These are phyloP conservation scores for Mercenaria mercenaria DNA, from an alignment of 1,140 invertebrate genomes.

Conservation along the genomic window DNA sequence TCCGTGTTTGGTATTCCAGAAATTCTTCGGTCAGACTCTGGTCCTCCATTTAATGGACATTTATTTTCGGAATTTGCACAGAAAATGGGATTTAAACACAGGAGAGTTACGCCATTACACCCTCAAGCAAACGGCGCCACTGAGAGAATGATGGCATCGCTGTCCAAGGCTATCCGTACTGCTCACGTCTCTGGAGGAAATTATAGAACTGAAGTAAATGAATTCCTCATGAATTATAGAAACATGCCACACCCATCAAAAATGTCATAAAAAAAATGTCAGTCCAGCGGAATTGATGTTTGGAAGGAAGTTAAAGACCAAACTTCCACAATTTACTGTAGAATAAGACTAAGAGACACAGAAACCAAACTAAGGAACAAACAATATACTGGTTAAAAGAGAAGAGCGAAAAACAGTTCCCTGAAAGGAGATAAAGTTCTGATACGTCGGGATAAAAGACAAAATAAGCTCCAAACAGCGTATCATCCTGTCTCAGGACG, in stretches of 20 bases:
- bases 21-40: not conserved
- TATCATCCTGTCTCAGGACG: too few relatives aligned
- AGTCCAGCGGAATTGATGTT: too few relatives aligned
- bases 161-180: not conserved
- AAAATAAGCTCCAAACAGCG: too few relatives aligned
- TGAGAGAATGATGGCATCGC: not conserved
- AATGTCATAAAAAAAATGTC: too few relatives aligned
- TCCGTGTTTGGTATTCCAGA: not conserved
- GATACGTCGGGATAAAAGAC: too few relatives aligned
- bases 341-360: too few relatives aligned
- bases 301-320: too few relatives aligned
- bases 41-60: not conserved
- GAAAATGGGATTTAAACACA: not conserved
- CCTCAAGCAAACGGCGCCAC: not conserved
- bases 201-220: not conserved
- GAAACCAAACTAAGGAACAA: too few relatives aligned
- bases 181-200: not conserved
- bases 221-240: not conserved
- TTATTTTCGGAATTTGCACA: not conserved
- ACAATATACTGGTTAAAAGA: too few relatives aligned
- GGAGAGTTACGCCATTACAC: not conserved
- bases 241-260: not conserved
- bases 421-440: too few relatives aligned
- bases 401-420: too few relatives aligned
- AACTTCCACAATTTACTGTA: too few relatives aligned